Percentiles rank a stretch among this genome's conserved stretches.
These are phyloP conservation scores for Xenus cinereus DNA, from an alignment of 2,113 vertebrate species.

Conservation along the genomic window DNA sequence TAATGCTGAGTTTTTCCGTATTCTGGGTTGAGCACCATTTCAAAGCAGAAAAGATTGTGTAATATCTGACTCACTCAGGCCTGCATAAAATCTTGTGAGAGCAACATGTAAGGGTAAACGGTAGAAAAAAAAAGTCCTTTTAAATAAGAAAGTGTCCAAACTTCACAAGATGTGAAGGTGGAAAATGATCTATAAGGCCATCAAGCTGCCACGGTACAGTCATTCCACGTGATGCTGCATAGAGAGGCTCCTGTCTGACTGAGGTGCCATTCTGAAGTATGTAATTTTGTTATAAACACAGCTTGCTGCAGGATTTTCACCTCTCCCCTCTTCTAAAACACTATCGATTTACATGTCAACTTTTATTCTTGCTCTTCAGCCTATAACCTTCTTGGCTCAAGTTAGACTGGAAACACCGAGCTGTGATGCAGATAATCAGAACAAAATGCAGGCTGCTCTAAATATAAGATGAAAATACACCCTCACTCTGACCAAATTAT, in stretches of 20 bases:
- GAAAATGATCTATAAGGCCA: neutral
- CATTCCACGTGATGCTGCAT: neutral
- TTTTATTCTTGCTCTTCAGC: neutral
- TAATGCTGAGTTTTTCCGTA: neutral
- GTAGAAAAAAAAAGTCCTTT: neutral
- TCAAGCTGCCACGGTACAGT: neutral
- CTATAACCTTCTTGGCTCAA: neutral
- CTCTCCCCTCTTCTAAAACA: neutral
- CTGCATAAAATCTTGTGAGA: neutral
- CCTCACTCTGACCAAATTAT: neutral
- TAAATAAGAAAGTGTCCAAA: neutral
- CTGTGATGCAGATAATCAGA: neutral
- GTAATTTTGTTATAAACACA: neutral
- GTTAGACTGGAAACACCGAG: neutral
- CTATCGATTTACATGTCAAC: neutral
- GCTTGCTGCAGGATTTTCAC: neutral
- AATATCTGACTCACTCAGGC: neutral
- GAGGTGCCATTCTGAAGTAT: neutral
- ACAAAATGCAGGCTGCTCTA: neutral
- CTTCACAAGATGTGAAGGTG: neutral
- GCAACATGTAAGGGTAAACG: neutral
- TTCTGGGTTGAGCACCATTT: neutral
- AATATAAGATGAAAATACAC: neutral
- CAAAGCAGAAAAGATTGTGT: neutral
- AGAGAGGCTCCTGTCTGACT: neutral